Evolutionary conservation across 2,888 invertebrate genomes (phyloP), one percentile per base, ranked within the genome.

Genomic region (Thymelicus acteon): DNA sequence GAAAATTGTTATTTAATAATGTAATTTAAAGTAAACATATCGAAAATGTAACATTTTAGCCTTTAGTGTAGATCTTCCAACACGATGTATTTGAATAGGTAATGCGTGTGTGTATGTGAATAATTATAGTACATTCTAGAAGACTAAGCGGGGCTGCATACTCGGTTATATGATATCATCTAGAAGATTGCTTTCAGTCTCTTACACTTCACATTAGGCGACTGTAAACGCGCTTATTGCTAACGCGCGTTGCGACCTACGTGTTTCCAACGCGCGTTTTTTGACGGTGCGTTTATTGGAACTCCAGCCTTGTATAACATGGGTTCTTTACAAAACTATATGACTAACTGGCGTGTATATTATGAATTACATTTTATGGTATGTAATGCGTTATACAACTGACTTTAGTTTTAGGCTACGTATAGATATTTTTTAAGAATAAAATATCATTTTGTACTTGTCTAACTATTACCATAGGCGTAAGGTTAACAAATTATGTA

Each of bases 361-460:
- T 85, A 85, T 71, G 75, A 80, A 84, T 85, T 83, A 85, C 81
- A 85, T 85, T 83, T 65, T 66, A 57, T 66, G 61, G 61, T 66
- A 66, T 85, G 78, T 80, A 82, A 77, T 85, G 82, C 87, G 85
- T 86, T 92, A 91, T 92, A 92, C 90, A 92, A 92, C 88, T 89
- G 91, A 93, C 88, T 89, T 84, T 92, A 92, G 91, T 87, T 86
- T 83, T 93, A 93, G 91, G 89, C 79, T 92, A 92, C 84, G 85
- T 84, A 88, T 90, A 89, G 84, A 85, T 90, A 91, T 89, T 85
- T 88, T 52, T 83, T 91, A 91, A 91, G 88, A 80, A 85, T 86
- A 86, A 89, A 91, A 89, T 92, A 93, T 93, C 93, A 92, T 93
- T 93, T 93, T 93, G 91, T 93, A 93, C 93, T 93, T 91, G 93